These are phyloP conservation scores for Ahaetulla prasina DNA, from an alignment of 2,113 vertebrate species.

Conservation along the genomic window DNA sequence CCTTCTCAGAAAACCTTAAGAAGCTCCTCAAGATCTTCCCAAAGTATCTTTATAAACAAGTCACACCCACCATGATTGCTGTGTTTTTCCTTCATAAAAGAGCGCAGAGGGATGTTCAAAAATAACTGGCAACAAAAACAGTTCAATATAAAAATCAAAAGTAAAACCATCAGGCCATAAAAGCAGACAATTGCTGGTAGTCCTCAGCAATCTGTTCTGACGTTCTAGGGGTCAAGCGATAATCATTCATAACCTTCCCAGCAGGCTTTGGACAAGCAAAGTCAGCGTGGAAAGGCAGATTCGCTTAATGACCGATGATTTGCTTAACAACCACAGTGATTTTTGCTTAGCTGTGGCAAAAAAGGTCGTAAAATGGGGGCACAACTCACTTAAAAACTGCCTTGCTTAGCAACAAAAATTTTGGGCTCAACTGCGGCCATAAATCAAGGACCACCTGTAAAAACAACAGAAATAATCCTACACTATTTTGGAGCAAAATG, in stretches of 20 bases:
- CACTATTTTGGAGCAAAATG: neutral
- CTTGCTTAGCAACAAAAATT: neutral
- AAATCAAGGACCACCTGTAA: neutral
- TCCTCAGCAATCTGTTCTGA: neutral
- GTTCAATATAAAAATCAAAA: neutral
- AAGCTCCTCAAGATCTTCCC: neutral
- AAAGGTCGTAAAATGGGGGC: neutral
- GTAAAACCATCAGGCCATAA: neutral
- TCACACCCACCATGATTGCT: neutral
- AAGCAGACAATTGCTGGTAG: neutral
- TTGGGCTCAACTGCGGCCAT: neutral
- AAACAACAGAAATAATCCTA: neutral
- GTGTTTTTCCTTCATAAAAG: neutral
- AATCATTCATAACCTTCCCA: neutral
- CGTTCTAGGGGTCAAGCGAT: neutral
- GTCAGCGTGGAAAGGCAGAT: neutral
- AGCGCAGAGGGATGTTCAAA: neutral
- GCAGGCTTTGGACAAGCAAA: neutral
- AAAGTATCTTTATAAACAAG: neutral
- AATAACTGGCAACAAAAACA: neutral
- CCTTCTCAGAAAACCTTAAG: too few relatives aligned
- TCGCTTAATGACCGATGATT: neutral
- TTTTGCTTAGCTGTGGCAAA: neutral
- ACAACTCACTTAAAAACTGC: neutral
- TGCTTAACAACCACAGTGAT: neutral